Conservation (phyloP, 2,797 vertebrate genomes). For the Lophura swinhoii region DNA sequence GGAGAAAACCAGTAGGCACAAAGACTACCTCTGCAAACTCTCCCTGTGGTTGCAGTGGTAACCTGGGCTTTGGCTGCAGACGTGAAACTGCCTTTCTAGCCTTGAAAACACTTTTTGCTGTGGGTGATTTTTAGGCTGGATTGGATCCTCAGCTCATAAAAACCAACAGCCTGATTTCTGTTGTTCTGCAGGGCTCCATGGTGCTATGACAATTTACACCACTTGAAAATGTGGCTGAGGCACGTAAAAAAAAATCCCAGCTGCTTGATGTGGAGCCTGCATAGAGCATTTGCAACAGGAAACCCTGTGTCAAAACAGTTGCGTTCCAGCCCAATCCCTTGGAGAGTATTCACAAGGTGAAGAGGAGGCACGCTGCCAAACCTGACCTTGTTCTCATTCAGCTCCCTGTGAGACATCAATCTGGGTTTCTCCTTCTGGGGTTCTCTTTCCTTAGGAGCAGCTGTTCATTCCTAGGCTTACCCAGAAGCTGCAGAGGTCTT, state of each 20-base stretch:
- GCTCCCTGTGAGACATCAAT: slow-evolving; percentile 12
- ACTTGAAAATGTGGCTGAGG: background rate
- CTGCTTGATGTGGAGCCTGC: background rate
- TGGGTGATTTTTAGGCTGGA: background rate
- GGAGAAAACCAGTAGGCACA: background rate
- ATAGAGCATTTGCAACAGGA: slow-evolving; percentile 21
- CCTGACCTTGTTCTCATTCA: slow-evolving; percentile 30
- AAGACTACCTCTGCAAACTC: background rate
- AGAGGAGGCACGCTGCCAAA: slow-evolving; percentile 48
- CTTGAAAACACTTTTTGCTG: background rate
- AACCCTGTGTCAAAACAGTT: slow-evolving; percentile 7
- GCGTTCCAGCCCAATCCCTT: background rate
- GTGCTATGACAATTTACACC: background rate
- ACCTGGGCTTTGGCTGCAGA: background rate
- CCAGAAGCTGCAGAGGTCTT: slow-evolving; percentile 41
- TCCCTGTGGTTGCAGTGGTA: background rate
- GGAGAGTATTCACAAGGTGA: slow-evolving; percentile 54
- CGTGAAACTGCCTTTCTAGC: background rate
- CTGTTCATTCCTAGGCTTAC: slow-evolving; percentile 21
- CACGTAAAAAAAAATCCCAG: background rate
- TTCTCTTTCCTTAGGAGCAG: slow-evolving; percentile 27
- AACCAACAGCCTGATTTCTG: background rate
- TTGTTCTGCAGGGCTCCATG: background rate
- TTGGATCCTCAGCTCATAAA: background rate
- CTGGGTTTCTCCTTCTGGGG: slow-evolving; percentile 37